Evolutionary conservation across 2,113 vertebrate species (phyloP).

Genomic region (Tautogolabrus adspersus): DNA sequence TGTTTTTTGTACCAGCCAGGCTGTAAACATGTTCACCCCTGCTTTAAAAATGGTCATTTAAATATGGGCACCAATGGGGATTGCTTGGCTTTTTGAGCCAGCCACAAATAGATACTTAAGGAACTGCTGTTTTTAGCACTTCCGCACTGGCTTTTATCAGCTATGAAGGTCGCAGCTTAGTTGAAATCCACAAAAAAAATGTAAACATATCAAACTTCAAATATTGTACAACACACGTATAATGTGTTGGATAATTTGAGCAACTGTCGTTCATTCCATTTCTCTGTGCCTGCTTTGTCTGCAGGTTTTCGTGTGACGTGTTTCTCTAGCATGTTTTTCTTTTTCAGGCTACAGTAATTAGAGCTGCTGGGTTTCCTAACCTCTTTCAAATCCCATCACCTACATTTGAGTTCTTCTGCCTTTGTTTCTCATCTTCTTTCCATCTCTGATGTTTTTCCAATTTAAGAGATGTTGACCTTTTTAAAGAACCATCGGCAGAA

Average conservation of each 20-base stretch:
- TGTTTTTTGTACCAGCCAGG: too few species aligned
- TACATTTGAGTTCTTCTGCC: neutral
- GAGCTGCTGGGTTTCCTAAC: conserved; percentile 4
- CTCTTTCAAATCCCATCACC: conserved; percentile 6
- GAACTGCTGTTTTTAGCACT: too few species aligned
- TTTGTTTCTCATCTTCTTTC: neutral
- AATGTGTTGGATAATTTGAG: conserved; percentile 5
- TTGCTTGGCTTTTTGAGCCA: too few species aligned
- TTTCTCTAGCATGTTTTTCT: conserved; percentile 15
- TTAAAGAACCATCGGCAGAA: conserved; percentile 54
- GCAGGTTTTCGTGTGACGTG: conserved; percentile 21
- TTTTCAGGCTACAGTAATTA: conserved; percentile 35
- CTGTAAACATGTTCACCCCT: too few species aligned
- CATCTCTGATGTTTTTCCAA: conserved; percentile 30
- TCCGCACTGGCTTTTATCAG: too few species aligned
- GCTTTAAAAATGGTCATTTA: too few species aligned
- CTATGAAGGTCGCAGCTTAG: too few species aligned
- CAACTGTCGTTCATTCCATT: neutral
- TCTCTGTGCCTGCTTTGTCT: conserved; percentile 8
- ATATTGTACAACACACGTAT: neutral
- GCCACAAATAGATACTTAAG: too few species aligned
- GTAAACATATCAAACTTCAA: too few species aligned
- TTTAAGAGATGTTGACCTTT: conserved; percentile 63
- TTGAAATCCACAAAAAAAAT: too few species aligned
- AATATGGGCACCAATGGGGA: too few species aligned